These are phyloP conservation scores for Diorhabda carinulata DNA, from an alignment of 1,140 invertebrate genomes.

Conservation along the genomic window DNA sequence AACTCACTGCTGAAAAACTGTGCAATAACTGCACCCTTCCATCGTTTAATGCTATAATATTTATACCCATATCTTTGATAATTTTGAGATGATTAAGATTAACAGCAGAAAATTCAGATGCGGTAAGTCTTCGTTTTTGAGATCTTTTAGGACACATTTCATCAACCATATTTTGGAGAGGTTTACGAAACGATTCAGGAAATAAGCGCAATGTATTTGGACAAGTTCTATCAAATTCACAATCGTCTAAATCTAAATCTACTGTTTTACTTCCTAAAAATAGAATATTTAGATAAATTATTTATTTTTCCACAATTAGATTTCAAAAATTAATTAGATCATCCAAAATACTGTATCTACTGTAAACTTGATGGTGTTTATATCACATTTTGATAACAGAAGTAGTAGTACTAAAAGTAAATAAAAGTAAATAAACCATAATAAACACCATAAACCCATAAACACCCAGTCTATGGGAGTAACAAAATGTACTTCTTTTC, in stretches of 20 bases:
- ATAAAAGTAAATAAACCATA: too few relatives aligned
- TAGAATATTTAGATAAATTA: neutral
- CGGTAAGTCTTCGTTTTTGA: slow-evolving; percentile 56
- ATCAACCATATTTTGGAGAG: slow-evolving; percentile 82
- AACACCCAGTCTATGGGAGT: too few relatives aligned
- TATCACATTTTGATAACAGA: too few relatives aligned
- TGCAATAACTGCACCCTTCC: slow-evolving; percentile 89
- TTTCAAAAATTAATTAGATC: too few relatives aligned
- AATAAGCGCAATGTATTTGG: slow-evolving; percentile 81
- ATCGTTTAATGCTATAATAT: slow-evolving; percentile 80
- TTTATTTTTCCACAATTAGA: too few relatives aligned
- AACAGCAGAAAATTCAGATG: slow-evolving; percentile 74
- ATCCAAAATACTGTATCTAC: too few relatives aligned
- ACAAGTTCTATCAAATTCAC: slow-evolving; percentile 73
- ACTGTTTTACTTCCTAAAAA: slow-evolving; percentile 7
- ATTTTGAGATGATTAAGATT: slow-evolving; percentile 88
- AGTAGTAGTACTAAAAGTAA: too few relatives aligned
- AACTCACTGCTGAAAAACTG: slow-evolving; percentile 72
- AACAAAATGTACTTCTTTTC: too few relatives aligned
- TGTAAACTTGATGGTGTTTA: too few relatives aligned
- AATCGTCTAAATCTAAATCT: slow-evolving; percentile 57
- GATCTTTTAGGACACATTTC: slow-evolving; percentile 67
- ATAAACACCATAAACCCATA: too few relatives aligned
- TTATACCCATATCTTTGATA: slow-evolving; percentile 91
- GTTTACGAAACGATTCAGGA: slow-evolving; percentile 70